Percentiles rank a stretch among this genome's conserved stretches.
phyloP scores from a whole-genome alignment of 2,113 vertebrate species.

The Chionodraco myersi region DNA sequence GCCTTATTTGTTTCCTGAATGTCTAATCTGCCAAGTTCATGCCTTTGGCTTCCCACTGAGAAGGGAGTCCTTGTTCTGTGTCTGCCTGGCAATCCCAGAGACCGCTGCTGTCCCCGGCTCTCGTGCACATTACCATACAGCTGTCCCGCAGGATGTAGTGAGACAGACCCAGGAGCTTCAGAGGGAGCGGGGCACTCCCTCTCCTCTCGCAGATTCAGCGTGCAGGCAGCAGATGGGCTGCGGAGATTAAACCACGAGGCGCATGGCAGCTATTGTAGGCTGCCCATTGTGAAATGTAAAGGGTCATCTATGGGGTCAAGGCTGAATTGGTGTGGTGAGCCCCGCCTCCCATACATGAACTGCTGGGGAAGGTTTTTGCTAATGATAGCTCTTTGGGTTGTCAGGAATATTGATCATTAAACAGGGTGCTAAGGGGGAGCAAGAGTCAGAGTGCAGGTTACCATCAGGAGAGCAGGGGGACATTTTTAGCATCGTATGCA shows the following conservation, averaged over 20 bases:
- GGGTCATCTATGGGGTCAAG: constrained; percentile 83
- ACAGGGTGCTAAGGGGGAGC: neutral
- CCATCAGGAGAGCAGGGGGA: neutral
- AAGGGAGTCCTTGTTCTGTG: constrained; percentile 88
- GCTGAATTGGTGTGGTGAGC: constrained; percentile 49
- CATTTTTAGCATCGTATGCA: neutral
- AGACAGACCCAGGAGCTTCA: constrained; percentile 80
- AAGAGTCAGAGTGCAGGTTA: neutral
- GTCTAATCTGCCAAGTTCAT: constrained; percentile 93
- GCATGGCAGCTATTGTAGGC: constrained; percentile 86
- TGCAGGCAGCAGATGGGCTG: constrained; percentile 88
- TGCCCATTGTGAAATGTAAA: constrained; percentile 85
- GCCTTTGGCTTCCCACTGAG: constrained; percentile 88
- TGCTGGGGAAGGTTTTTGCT: constrained; percentile 44
- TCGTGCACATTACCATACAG: constrained; percentile 98
- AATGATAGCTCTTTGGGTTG: constrained; percentile 53
- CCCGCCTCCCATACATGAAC: constrained; percentile 33
- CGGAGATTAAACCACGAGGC: constrained; percentile 89
- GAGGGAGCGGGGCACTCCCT: constrained; percentile 63
- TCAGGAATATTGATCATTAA: constrained; percentile 45
- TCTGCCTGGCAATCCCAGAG: constrained; percentile 89
- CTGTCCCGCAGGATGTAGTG: constrained; percentile 91
- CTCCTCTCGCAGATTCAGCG: constrained; percentile 65
- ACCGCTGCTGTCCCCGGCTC: constrained; percentile 90
- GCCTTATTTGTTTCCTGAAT: constrained; percentile 88